These are phyloP conservation scores for Phlogophora meticulosa DNA, from an alignment of 2,888 invertebrate genomes.

Conservation along the genomic window DNA sequence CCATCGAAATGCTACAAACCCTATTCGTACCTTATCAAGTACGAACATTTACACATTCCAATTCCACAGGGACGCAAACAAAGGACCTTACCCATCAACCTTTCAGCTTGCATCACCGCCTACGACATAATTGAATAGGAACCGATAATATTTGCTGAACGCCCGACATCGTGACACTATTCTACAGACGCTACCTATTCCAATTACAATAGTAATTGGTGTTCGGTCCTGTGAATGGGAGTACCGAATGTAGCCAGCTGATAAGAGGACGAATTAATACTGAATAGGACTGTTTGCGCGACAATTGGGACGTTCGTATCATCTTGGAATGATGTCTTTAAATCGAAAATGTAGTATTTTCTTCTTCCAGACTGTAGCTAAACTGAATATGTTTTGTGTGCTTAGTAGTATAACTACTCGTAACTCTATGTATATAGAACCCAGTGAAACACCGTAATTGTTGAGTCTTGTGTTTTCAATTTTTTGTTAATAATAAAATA, in stretches of 20 bases:
- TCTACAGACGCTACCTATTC: slow-evolving; percentile 50
- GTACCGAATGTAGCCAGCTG: slow-evolving; percentile 53
- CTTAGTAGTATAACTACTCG: neutral
- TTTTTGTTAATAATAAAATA: no score
- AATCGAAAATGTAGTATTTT: neutral
- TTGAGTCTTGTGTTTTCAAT: no score
- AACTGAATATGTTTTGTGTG: neutral
- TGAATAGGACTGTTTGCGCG: slow-evolving; percentile 34
- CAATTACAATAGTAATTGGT: slow-evolving; percentile 63
- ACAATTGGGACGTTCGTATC: slow-evolving; percentile 14
- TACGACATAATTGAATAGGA: slow-evolving; percentile 46
- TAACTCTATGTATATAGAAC: no score
- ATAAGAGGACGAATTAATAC: slow-evolving; percentile 55
- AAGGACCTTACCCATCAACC: neutral
- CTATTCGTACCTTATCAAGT: slow-evolving; percentile 6
- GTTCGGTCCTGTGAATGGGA: slow-evolving; percentile 49
- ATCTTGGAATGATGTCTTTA: neutral
- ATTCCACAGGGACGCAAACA: slow-evolving; percentile 14
- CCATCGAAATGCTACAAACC: no score
- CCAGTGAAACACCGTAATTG: no score
- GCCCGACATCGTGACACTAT: slow-evolving; percentile 35
- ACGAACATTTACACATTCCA: slow-evolving; percentile 14
- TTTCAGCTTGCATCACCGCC: slow-evolving; percentile 9
- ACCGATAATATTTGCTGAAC: slow-evolving; percentile 54
- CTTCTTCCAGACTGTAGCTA: neutral